Conservation (phyloP, 2,888 invertebrate genomes). For the Poecilobothrus nobilitatus region DNA sequence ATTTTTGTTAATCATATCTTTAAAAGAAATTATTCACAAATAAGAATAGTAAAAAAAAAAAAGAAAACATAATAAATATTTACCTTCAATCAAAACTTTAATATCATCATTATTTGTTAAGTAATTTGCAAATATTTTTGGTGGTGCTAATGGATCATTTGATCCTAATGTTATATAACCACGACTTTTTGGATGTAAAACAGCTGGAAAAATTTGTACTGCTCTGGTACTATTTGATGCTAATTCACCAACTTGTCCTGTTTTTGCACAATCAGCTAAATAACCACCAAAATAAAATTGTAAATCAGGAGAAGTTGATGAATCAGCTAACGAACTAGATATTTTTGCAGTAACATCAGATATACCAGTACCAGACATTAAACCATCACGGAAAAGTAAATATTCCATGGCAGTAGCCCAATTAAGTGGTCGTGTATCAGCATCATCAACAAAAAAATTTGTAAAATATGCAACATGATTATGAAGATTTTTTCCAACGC, state of each 20-base stretch:
- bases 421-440: constrained; percentile 76
- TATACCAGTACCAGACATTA: constrained; percentile 84
- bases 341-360: constrained; percentile 80
- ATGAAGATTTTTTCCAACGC: constrained; percentile 76
- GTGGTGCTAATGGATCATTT: constrained; percentile 69
- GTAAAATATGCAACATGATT: constrained; percentile 76
- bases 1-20: too few species aligned
- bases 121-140: constrained; percentile 76
- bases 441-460: constrained; percentile 72
- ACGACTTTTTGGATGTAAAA: constrained; percentile 77
- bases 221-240: constrained; percentile 59
- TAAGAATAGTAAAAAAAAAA: too few species aligned
- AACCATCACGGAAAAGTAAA: constrained; percentile 73
- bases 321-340: constrained; percentile 68
- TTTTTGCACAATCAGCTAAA: constrained; percentile 75
- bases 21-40: too few species aligned
- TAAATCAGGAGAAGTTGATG: constrained; percentile 68
- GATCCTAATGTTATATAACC: constrained; percentile 68
- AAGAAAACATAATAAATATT: not conserved
- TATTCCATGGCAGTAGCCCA: constrained; percentile 92
- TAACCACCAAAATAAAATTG: constrained; percentile 83
- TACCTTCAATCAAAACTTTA: constrained; percentile 67
- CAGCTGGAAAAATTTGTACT: constrained; percentile 69
- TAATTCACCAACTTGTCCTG: constrained; percentile 76
- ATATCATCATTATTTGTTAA: constrained; percentile 56